Evolutionary conservation across 2,113 vertebrate species (phyloP).

Genomic region (Echinops telfairi): DNA sequence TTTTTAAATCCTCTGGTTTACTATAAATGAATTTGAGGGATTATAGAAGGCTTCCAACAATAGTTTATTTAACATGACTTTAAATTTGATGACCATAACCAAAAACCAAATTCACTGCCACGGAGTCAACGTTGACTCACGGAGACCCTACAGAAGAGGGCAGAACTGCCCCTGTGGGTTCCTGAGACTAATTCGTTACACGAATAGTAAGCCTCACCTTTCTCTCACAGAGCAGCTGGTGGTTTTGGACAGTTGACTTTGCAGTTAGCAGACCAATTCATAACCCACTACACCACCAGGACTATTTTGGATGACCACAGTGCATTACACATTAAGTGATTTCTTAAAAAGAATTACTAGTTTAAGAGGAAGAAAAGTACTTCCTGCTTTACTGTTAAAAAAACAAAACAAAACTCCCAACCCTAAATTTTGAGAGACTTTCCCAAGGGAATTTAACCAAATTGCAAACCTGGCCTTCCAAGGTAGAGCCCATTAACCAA

Average conservation of each 20-base stretch:
- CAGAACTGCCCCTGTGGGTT: no score
- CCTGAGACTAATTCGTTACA: no score
- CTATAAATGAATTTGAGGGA: conserved; percentile 33
- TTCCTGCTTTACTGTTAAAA: background rate
- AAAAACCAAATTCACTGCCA: no score
- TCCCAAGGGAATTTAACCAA: background rate
- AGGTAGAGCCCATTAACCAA: background rate
- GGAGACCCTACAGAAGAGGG: no score
- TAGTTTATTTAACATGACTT: background rate
- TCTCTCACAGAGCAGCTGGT: no score
- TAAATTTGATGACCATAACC: background rate
- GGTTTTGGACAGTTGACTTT: no score
- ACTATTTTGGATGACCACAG: background rate
- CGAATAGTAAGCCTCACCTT: no score
- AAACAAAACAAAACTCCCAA: background rate
- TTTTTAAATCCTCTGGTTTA: background rate
- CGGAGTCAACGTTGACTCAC: no score
- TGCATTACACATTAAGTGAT: conserved; percentile 8
- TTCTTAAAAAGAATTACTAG: background rate
- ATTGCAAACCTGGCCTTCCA: background rate
- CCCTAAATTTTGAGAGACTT: conserved; percentile 25
- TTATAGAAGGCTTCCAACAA: background rate
- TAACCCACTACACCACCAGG: no score
- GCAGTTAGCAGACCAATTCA: no score
- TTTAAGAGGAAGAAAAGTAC: background rate